Conservation (phyloP, 2,888 invertebrate genomes). For the Eugnorisma glareosa region DNA sequence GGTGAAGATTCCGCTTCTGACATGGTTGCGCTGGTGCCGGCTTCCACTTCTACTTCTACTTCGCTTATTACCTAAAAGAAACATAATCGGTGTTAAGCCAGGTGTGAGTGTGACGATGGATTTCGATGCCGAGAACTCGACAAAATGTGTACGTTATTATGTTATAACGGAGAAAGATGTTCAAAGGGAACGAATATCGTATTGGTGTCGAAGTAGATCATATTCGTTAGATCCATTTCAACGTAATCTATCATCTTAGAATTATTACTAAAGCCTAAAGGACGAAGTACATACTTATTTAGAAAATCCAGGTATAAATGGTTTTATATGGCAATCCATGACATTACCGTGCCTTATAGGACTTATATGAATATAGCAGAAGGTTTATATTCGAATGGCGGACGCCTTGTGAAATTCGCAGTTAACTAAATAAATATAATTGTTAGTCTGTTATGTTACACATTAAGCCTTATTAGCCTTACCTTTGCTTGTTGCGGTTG, state of each 20-base stretch:
- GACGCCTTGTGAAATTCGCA: neutral
- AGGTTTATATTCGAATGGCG: conserved; percentile 2
- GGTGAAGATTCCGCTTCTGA: conserved; percentile 91
- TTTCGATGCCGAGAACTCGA: neutral
- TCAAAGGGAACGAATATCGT: neutral
- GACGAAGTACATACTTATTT: neutral
- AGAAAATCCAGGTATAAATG: neutral
- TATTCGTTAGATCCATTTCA: neutral
- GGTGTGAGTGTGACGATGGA: too few relatives aligned
- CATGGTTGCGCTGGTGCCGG: conserved; percentile 90
- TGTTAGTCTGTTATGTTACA: neutral
- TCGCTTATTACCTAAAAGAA: conserved; percentile 80
- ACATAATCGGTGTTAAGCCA: neutral
- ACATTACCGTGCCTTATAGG: neutral
- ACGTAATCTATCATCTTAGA: neutral
- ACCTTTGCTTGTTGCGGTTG: conserved; percentile 82
- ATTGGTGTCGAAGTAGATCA: neutral
- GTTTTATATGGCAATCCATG: neutral
- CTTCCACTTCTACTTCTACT: conserved; percentile 89
- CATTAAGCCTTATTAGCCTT: neutral
- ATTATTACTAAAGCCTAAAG: neutral
- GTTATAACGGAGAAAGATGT: neutral
- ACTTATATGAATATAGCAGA: neutral
- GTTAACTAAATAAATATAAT: neutral
- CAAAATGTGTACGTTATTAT: too few relatives aligned